These are phyloP conservation scores for Leucophenga maculata DNA, from an alignment of 2,888 invertebrate genomes.

Conservation along the genomic window DNA sequence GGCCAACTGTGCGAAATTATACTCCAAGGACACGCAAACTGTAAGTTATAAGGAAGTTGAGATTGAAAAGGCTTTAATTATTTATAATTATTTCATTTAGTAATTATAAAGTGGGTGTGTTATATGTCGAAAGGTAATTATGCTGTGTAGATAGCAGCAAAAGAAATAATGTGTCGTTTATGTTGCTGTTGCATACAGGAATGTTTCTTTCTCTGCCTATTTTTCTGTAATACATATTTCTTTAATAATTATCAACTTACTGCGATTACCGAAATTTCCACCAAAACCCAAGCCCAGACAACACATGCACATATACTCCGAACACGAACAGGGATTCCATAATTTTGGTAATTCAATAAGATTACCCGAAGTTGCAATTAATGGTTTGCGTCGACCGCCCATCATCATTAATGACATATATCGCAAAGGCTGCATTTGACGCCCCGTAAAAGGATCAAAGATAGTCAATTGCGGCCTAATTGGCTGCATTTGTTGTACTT, in stretches of 20 bases:
- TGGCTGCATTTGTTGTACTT: neutral
- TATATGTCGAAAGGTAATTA: too few species aligned
- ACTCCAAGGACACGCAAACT: conserved; percentile 43
- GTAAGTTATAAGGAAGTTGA: conserved; percentile 5
- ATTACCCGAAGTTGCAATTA: conserved; percentile 39
- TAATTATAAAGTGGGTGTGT: too few species aligned
- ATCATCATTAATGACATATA: conserved; percentile 19
- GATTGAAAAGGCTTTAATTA: neutral
- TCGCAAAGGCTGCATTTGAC: conserved; percentile 33
- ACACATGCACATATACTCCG: conserved; percentile 47
- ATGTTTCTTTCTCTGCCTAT: neutral
- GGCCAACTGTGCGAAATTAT: conserved; percentile 32
- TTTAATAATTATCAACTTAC: too few species aligned
- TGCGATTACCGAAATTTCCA: conserved; percentile 35
- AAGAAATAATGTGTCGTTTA: neutral
- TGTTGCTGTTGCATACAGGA: neutral
- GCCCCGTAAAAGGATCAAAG: conserved; percentile 42
- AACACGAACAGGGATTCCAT: conserved; percentile 51
- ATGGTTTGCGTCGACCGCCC: neutral
- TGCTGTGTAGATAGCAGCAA: too few species aligned
- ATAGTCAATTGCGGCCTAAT: conserved; percentile 26
- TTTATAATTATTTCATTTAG: too few species aligned
- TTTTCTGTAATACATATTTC: too few species aligned
- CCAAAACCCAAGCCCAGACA: conserved; percentile 51
- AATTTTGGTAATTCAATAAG: conserved; percentile 49